These are phyloP conservation scores for Chelon auratus DNA, from an alignment of 2,797 vertebrate species.

Conservation along the genomic window DNA sequence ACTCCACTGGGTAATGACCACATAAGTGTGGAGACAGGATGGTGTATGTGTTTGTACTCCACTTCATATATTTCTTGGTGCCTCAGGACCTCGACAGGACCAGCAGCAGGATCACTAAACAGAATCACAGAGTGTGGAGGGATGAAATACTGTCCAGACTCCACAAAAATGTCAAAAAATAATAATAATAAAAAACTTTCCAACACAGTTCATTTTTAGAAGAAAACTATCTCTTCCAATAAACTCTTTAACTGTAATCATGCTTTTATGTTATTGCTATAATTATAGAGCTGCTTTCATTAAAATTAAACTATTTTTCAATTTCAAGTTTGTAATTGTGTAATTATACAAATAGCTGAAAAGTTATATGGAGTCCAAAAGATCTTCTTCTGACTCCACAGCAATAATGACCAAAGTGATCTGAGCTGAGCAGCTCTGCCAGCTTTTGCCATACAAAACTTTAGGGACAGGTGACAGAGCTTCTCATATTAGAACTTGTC, in stretches of 20 bases:
- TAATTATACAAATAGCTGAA: background rate
- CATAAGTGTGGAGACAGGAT: background rate
- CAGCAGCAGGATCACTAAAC: constrained; percentile 6
- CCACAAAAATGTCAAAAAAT: too few relatives aligned
- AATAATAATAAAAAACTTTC: background rate
- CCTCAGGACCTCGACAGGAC: background rate
- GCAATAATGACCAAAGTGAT: background rate
- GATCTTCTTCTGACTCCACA: background rate
- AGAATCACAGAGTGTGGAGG: background rate
- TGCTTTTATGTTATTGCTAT: constrained; percentile 4
- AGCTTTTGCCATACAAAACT: too few relatives aligned
- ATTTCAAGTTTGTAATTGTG: constrained; percentile 11
- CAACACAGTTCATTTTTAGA: background rate
- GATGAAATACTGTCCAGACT: background rate
- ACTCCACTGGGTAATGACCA: constrained; percentile 3
- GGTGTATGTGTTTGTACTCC: constrained; percentile 2
- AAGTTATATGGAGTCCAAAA: background rate
- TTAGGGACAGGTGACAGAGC: too few relatives aligned
- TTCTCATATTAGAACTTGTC: too few relatives aligned
- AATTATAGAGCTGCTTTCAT: constrained; percentile 34
- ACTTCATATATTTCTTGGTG: constrained; percentile 9
- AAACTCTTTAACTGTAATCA: background rate
- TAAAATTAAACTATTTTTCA: constrained; percentile 19
- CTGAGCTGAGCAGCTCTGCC: background rate
- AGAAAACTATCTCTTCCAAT: background rate